Percentiles rank a stretch among this genome's conserved stretches.
phyloP scores from a whole-genome alignment of 2,888 invertebrate genomes.

The Brachyopa scutellaris region DNA sequence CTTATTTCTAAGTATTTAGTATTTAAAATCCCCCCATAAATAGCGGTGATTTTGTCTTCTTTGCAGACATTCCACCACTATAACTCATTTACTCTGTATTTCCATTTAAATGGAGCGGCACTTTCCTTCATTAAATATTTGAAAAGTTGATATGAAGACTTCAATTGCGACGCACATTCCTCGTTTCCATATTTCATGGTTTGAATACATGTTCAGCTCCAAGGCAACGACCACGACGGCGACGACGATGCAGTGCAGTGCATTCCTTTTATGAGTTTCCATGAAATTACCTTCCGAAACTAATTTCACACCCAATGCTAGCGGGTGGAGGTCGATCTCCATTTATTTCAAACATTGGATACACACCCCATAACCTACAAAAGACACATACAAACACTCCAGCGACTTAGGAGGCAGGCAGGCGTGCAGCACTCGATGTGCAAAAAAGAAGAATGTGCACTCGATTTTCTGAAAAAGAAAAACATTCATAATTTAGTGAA shows the following conservation, averaged over 20 bases:
- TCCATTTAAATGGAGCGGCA: too few species aligned
- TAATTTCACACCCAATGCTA: slow-evolving; percentile 70
- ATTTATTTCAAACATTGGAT: slow-evolving; percentile 43
- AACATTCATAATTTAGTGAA: slow-evolving; percentile 71
- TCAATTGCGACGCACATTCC: slow-evolving; percentile 47
- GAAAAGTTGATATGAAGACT: slow-evolving; percentile 43
- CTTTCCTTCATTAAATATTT: slow-evolving; percentile 35
- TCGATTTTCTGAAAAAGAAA: slow-evolving; percentile 52
- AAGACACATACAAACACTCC: slow-evolving; percentile 9
- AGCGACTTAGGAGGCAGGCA: slow-evolving; percentile 37
- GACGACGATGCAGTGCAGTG: slow-evolving; percentile 4
- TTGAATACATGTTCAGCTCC: slow-evolving; percentile 27
- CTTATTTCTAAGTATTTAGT: too few species aligned
- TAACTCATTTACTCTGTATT: too few species aligned
- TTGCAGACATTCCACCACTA: too few species aligned
- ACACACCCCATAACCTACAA: slow-evolving; percentile 58
- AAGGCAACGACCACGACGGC: slow-evolving; percentile 46
- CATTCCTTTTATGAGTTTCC: slow-evolving; percentile 46
- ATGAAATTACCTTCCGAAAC: slow-evolving; percentile 65
- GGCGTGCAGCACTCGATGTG: slow-evolving; percentile 31
- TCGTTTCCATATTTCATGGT: slow-evolving; percentile 19
- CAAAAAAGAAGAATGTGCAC: slow-evolving; percentile 50
- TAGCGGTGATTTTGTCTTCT: too few species aligned
- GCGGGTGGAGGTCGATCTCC: slow-evolving; percentile 70
- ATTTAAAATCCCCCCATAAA: too few species aligned